phyloP scores from a whole-genome alignment of 2,113 vertebrate genomes.

The Orcinus orca region DNA sequence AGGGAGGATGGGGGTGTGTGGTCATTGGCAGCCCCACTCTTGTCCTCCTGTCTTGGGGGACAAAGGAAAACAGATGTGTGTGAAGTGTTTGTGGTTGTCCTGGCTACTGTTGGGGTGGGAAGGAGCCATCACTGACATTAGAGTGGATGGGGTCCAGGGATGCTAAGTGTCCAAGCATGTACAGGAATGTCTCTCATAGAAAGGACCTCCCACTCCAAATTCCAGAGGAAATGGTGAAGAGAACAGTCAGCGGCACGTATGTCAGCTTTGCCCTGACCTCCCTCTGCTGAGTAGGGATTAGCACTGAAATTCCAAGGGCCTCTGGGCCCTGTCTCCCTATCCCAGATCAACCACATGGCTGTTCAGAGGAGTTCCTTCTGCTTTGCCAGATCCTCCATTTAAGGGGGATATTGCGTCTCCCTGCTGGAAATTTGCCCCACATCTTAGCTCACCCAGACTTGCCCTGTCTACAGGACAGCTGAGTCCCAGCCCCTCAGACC shows the following conservation, averaged over 20 bases:
- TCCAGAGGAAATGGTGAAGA: not conserved
- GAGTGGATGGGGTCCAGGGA: not conserved
- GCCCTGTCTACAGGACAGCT: not conserved
- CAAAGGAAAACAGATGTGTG: not conserved
- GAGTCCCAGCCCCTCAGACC: fast-evolving
- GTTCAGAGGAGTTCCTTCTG: not conserved
- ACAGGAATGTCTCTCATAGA: not conserved
- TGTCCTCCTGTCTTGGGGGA: not conserved
- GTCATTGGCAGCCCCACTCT: not conserved
- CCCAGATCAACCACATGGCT: not conserved
- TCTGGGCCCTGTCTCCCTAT: not conserved
- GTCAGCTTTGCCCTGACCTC: too few species aligned
- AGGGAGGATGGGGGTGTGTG: fast-evolving
- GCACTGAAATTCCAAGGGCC: not conserved
- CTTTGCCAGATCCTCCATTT: not conserved
- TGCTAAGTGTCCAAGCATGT: not conserved
- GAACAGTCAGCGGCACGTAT: too few species aligned
- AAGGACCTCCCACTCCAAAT: not conserved
- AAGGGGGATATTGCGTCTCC: not conserved
- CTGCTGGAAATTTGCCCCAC: not conserved
- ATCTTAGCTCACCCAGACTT: not conserved
- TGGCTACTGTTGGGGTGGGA: not conserved
- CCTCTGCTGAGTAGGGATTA: not conserved
- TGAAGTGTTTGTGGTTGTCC: not conserved
- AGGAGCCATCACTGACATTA: not conserved